Base-by-base conservation (phyloP, 2,888 invertebrate genomes). In the Hemithea aestivaria region DNA sequence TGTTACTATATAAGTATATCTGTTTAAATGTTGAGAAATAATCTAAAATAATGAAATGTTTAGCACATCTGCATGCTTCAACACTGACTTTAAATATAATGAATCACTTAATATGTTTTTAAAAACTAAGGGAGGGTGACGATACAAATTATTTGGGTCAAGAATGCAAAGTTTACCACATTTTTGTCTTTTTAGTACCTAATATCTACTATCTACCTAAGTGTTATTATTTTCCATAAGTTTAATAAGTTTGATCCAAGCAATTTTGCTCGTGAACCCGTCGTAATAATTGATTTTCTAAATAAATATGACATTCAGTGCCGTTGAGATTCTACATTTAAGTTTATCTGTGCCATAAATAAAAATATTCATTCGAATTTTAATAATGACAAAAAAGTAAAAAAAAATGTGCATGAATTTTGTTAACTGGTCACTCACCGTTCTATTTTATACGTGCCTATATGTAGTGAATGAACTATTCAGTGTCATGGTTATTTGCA, bases 261-360 rank as follows among this genome's bases (percentile, higher is more conserved):
- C 35, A 48, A 37, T 45, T 46, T 45, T n/a, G 27, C 40, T 38
- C 35, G 40, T 41, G 27, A 20, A 34, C 29, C 39, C 40, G 39
- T 49, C 49, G 20, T 48, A 50, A 32, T 45, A 52, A 43, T 42
- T 36, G 21, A 48, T 54, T 65, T 58, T 47, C 35, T 38, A 48
- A 53, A 43, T 22, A 33, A 31, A 40, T 26, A 23, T 58, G 63
- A 66, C 59, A 57, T 58, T 48, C 46, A 56, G 53, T 59, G 53
- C 60, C 56, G 58, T 58, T 57, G 51, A 55, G 44, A 42, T 46
- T 59, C 55, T 58, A 56, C 51, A 56, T 58, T 62, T 64, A 69
- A 66, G 65, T 67, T n/a, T 65, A 62, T 51, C 62, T 63, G 77
- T 77, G 77, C 77, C 77, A 77, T 77, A 77, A 57, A 50, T 45